Base-by-base conservation (phyloP, 2,797 vertebrate genomes). In the Sebastolobus alascanus region DNA sequence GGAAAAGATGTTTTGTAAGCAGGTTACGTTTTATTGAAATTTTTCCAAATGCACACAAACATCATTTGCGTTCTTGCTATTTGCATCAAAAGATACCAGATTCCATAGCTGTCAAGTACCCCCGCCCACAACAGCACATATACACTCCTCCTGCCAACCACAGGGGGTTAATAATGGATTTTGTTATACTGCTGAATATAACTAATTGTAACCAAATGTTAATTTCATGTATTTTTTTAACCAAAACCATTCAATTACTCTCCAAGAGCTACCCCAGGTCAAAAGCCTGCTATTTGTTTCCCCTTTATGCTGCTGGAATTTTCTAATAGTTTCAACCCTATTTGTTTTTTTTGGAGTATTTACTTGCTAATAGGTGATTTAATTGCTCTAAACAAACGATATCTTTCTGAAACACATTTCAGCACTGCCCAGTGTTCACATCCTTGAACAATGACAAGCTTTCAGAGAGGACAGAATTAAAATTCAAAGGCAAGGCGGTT, bases 351-450 rank as follows among this genome's bases (percentile, higher is more conserved):
- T 65, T 50, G 18, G 22, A 87, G 82, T 81, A 72, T 90, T 92
- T 91, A 82, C 73, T 87, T 50, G 67, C 87, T 93, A 93, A 91
- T 90, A 91, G 84, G 85, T 94, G 89, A 93, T 92, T 93, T 93
- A 93, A 93, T 92, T 94, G 82, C 87, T 84, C 90, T 77, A 89
- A 93, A 95, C 86, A 91, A 87, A 84, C 40, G 27, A 79, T 95
- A 95, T 95, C 94, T 95, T 91, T 77, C 86, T 66, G 79, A 83
- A 95, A 93, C 94, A 95, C 94, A 95, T 95, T 94, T 93, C 85
- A 66, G 79, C 65, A 66, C 76, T 92, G 90, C 93, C 91, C 89
- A 86, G 70, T 77, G 82, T 79, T 89, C 90, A 88, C 89, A 92
- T 91, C 92, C 90, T 93, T 93, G 89, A 93, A 92, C 90, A 94